phyloP scores from a whole-genome alignment of 2,113 vertebrate species.

The Daboia siamensis region DNA sequence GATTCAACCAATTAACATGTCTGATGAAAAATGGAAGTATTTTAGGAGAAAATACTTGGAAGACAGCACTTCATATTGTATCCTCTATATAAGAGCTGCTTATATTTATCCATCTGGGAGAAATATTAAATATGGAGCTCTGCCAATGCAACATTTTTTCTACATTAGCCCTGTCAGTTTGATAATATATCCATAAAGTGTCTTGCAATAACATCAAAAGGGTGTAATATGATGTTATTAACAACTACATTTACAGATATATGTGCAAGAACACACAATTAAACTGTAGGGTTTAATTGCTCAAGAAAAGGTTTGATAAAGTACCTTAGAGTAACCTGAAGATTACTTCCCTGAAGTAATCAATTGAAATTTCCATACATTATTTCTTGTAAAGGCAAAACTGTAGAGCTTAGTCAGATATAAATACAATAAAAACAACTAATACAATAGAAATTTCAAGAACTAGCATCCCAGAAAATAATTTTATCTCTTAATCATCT shows the following conservation, averaged over 20 bases:
- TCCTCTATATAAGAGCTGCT: neutral
- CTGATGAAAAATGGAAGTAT: neutral
- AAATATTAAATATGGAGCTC: neutral
- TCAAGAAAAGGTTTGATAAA: neutral
- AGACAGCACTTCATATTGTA: neutral
- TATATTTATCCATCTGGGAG: neutral
- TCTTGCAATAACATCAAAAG: neutral
- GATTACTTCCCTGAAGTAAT: neutral
- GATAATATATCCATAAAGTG: neutral
- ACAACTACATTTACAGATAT: neutral
- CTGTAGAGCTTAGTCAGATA: neutral
- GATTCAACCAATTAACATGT: neutral
- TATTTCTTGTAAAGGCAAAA: neutral
- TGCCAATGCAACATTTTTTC: neutral
- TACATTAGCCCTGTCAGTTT: neutral
- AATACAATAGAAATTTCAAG: neutral
- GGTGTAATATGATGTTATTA: neutral
- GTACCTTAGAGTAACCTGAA: neutral
- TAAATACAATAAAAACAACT: constrained; percentile 22
- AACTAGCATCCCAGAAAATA: constrained; percentile 6
- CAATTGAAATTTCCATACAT: constrained; percentile 18
- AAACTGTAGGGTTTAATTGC: neutral
- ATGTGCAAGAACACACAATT: neutral
- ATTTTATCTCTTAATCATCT: constrained; percentile 24
- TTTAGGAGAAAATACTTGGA: neutral